Evolutionary conservation across 2,888 invertebrate species (phyloP).

Genomic region (Thymelicus acteon): DNA sequence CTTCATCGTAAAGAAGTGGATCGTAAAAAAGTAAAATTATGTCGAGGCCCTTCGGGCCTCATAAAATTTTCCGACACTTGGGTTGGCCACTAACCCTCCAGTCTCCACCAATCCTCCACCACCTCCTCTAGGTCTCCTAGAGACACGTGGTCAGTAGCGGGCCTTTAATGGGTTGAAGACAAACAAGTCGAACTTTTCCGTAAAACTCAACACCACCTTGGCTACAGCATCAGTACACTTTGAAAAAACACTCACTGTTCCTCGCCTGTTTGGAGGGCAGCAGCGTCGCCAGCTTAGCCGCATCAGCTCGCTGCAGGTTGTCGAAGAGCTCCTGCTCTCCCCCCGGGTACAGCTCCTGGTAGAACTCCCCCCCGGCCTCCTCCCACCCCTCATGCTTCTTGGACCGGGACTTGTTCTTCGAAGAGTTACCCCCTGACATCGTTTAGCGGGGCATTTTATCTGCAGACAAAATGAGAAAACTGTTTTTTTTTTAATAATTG

Average conservation of each 20-base stretch:
- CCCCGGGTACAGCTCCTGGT: slow-evolving; percentile 92
- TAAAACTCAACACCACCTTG: too few relatives aligned
- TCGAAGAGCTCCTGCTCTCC: slow-evolving; percentile 86
- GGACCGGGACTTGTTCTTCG: slow-evolving; percentile 68
- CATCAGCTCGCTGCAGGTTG: slow-evolving; percentile 89
- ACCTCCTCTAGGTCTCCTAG: too few relatives aligned
- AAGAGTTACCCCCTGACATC: slow-evolving; percentile 77
- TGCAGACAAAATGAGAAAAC: slow-evolving; percentile 21
- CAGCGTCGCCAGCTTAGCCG: slow-evolving; percentile 90
- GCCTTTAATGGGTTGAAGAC: too few relatives aligned
- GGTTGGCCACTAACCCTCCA: too few relatives aligned
- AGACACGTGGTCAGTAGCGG: too few relatives aligned
- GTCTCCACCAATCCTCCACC: too few relatives aligned
- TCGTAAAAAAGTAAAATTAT: fast-evolving
- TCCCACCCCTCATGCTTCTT: slow-evolving; percentile 88
- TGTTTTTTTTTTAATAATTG: too few relatives aligned
- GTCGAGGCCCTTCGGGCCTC: too few relatives aligned
- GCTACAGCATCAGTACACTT: too few relatives aligned
- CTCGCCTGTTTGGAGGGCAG: slow-evolving; percentile 92
- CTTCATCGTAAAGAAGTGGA: too few relatives aligned
- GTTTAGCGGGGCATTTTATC: slow-evolving; percentile 51
- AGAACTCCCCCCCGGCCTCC: slow-evolving; percentile 93
- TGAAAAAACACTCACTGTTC: slow-evolving; percentile 80
- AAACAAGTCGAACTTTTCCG: too few relatives aligned
- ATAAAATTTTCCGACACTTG: too few relatives aligned